Conservation (phyloP, 2,888 invertebrate genomes). For the Steinernema hermaphroditum region DNA sequence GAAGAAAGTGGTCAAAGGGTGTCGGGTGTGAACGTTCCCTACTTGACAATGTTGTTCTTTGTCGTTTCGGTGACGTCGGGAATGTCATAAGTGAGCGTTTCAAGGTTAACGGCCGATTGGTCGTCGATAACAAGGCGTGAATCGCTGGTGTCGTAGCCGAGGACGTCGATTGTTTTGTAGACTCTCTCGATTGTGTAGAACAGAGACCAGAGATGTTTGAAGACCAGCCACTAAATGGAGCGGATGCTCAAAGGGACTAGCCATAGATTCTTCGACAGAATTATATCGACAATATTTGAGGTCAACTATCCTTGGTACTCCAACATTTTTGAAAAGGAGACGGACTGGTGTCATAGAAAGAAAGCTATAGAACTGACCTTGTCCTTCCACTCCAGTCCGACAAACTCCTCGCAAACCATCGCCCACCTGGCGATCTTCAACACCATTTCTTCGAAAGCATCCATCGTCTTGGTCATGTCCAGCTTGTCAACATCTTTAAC, state of each 20-base stretch:
- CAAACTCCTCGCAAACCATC: conserved; percentile 16
- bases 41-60: not conserved
- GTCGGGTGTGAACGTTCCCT: not conserved
- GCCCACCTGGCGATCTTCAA: conserved; percentile 6
- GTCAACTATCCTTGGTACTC: too few species aligned
- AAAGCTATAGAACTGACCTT: not conserved
- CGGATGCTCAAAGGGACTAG: too few species aligned
- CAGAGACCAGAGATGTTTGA: conserved; percentile 8
- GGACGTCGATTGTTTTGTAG: not conserved
- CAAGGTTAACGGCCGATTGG: not conserved
- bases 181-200: conserved; percentile 22
- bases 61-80: not conserved
- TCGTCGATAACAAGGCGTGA: not conserved
- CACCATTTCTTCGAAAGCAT: not conserved
- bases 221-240: not conserved
- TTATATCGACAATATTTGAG: too few species aligned
- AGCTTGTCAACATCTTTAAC: not conserved
- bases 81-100: not conserved
- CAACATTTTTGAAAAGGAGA: too few species aligned
- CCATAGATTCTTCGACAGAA: too few species aligned
- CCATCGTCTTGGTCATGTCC: not conserved
- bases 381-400: not conserved
- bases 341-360: not conserved
- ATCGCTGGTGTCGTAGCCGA: not conserved
- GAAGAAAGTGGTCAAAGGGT: not conserved